Percentiles rank a stretch among this genome's conserved stretches.
These are phyloP conservation scores for Mustela lutreola DNA, from an alignment of 2,113 vertebrate species.

Conservation along the genomic window DNA sequence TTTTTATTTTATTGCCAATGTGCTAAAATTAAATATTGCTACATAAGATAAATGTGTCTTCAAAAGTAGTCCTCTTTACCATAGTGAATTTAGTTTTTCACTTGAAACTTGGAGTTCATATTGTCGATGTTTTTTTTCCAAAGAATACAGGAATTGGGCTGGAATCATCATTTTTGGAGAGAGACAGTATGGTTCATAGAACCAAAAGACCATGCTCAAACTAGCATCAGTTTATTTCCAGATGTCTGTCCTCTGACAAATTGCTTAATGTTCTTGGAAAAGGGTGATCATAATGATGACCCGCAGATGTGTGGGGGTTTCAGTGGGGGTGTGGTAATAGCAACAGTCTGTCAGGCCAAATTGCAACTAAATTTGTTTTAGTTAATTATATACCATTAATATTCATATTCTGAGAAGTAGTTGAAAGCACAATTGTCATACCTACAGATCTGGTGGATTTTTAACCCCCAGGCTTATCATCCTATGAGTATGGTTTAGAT, in stretches of 20 bases:
- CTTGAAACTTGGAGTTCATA: slow-evolving; percentile 6
- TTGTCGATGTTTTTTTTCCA: not conserved
- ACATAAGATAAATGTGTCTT: not conserved
- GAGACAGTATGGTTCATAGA: not conserved
- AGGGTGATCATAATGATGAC: not conserved
- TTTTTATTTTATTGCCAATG: not conserved
- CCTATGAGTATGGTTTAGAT: not conserved
- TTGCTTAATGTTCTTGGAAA: slow-evolving; percentile 62
- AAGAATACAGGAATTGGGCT: not conserved
- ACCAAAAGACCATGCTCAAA: not conserved
- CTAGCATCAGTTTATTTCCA: slow-evolving; percentile 58
- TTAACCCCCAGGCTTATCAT: not conserved
- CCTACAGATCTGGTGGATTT: not conserved
- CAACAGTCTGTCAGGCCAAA: not conserved
- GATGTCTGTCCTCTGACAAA: slow-evolving; percentile 64
- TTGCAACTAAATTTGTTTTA: not conserved
- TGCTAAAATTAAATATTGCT: slow-evolving; percentile 41
- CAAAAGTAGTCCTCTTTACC: not conserved
- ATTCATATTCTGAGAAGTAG: not conserved
- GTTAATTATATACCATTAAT: not conserved
- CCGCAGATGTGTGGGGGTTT: slow-evolving; percentile 49
- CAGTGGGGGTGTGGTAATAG: not conserved
- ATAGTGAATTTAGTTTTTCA: not conserved
- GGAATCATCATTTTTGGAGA: slow-evolving; percentile 5
- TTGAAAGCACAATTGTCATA: not conserved